Evolutionary conservation across 2,888 invertebrate species (phyloP).

Genomic region (Ormyrus nitidulus): DNA sequence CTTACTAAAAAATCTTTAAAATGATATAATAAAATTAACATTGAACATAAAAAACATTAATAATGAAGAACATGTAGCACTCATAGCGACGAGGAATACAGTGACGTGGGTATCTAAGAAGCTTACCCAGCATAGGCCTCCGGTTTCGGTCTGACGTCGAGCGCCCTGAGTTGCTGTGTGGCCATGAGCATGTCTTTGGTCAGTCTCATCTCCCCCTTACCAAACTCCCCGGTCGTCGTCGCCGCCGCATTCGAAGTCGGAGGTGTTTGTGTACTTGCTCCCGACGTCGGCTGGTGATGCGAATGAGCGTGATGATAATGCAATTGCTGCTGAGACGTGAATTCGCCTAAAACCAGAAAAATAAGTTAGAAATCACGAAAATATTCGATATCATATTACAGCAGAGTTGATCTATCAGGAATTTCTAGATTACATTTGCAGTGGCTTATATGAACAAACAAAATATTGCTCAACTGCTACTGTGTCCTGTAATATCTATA

Average conservation of each 20-base stretch:
- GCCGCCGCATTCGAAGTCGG: conserved; percentile 42
- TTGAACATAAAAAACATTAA: not conserved
- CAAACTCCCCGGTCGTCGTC: conserved; percentile 33
- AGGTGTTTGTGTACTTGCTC: not conserved
- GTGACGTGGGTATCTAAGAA: not conserved
- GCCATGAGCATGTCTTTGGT: conserved; percentile 88
- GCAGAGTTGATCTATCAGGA: no score
- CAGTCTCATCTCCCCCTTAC: conserved; percentile 78
- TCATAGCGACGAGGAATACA: not conserved
- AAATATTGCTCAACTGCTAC: no score
- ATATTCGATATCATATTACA: no score
- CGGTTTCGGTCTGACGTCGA: conserved; percentile 81
- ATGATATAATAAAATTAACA: not conserved
- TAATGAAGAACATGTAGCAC: not conserved
- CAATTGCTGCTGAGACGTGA: conserved; percentile 46
- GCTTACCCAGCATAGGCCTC: conserved; percentile 83
- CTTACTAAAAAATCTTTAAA: conserved; percentile 35
- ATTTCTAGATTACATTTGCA: no score
- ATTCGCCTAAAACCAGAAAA: conserved; percentile 30
- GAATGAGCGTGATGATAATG: conserved; percentile 12
- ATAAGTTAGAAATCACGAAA: not conserved
- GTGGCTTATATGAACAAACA: no score
- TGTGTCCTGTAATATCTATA: no score
- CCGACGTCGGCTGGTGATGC: conserved; percentile 6
- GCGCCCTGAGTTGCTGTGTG: conserved; percentile 83